These are phyloP conservation scores for Muscicapa striata DNA, from an alignment of 2,797 vertebrate genomes.

Conservation along the genomic window DNA sequence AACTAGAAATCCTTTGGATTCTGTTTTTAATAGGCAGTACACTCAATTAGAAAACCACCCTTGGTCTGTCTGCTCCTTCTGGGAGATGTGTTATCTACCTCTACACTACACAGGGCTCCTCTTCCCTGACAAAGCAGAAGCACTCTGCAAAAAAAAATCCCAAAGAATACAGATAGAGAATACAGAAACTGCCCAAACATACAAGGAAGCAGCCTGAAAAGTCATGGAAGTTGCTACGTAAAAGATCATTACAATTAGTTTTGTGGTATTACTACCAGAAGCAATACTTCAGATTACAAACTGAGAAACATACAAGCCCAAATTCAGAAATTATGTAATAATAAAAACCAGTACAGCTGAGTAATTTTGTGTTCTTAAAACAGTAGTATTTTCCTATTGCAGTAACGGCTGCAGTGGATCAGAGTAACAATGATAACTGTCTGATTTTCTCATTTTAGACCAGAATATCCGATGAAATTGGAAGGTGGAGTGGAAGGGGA, in stretches of 20 bases:
- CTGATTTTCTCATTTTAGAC: background rate
- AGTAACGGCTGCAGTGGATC: background rate
- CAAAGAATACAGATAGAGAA: background rate
- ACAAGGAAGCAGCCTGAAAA: background rate
- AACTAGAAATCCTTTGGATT: background rate
- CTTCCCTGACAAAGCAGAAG: background rate
- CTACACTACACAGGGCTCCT: background rate
- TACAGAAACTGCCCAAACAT: background rate
- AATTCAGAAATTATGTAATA: background rate
- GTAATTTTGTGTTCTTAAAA: background rate
- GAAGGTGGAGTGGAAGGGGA: background rate
- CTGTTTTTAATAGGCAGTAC: background rate
- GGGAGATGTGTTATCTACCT: background rate
- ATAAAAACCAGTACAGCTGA: background rate
- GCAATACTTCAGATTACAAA: background rate
- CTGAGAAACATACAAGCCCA: background rate
- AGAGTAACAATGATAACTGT: background rate
- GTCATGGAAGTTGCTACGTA: fast-evolving
- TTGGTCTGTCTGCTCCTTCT: background rate
- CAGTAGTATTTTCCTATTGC: background rate
- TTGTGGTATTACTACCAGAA: background rate
- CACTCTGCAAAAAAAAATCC: background rate
- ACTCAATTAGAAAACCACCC: background rate
- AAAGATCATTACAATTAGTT: background rate
- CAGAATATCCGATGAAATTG: background rate